Evolutionary conservation across 1,140 invertebrate genomes (phyloP).

Genomic region (Aphelenchoides fujianensis): DNA sequence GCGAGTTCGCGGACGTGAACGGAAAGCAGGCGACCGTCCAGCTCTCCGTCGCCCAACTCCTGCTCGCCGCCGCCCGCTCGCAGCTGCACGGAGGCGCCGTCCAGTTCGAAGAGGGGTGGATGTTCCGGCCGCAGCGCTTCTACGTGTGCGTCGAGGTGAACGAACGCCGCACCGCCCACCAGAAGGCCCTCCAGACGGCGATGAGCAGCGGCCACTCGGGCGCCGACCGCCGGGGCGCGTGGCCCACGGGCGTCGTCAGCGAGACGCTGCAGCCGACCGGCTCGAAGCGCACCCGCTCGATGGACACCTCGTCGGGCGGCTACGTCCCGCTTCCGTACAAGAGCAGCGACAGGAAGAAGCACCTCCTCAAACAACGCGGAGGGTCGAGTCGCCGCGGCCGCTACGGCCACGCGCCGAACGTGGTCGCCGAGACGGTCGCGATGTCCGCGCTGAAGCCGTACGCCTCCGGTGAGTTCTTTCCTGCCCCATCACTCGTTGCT

Average conservation of each 20-base stretch:
- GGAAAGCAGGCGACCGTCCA: conserved; percentile 18
- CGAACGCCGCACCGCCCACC: not conserved
- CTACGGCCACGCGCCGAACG: not conserved
- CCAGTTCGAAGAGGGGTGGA: conserved; percentile 7
- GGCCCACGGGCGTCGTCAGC: not conserved
- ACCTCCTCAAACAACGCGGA: not conserved
- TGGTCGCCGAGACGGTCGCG: conserved; percentile 17
- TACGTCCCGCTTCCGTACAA: conserved; percentile 10
- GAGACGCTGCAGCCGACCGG: not conserved
- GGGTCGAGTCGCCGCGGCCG: conserved; percentile 5
- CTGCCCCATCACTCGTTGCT: not conserved
- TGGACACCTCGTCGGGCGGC: conserved; percentile 10
- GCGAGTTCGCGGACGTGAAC: conserved; percentile 15
- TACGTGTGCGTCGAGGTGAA: conserved; percentile 18
- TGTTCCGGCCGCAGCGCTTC: conserved; percentile 6
- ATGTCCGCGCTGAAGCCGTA: not conserved
- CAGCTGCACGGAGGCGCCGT: not conserved
- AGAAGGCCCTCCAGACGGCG: not conserved
- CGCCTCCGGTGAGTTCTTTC: not conserved
- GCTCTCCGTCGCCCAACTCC: conserved; percentile 10
- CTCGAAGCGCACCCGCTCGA: conserved; percentile 9
- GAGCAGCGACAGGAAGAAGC: not conserved
- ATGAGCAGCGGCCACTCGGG: not conserved
- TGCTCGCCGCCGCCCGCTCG: conserved; percentile 8
- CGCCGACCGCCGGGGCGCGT: not conserved